Evolutionary conservation across 2,113 vertebrate species (phyloP).

Genomic region (Gracilinanus agilis): DNA sequence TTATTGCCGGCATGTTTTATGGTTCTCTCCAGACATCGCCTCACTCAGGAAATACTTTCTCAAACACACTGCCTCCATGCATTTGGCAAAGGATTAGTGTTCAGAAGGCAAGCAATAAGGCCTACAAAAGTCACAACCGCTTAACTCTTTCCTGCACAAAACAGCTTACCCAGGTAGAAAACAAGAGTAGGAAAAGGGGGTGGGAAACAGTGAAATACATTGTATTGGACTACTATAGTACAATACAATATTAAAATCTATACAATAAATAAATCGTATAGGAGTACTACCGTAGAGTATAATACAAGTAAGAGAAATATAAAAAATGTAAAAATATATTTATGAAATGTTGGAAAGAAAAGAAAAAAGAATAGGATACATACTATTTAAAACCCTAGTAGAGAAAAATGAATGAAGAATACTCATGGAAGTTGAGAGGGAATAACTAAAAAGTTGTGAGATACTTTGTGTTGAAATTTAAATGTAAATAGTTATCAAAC

Average conservation of each 20-base stretch:
- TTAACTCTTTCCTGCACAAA: background rate
- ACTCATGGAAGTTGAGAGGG: background rate
- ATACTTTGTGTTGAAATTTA: background rate
- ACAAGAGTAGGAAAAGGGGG: background rate
- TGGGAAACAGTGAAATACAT: background rate
- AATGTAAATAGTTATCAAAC: background rate
- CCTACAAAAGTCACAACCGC: background rate
- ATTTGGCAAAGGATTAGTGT: constrained; percentile 8
- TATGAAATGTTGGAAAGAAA: background rate
- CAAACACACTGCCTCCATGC: constrained; percentile 10
- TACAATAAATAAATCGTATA: background rate
- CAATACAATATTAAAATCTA: too few relatives aligned
- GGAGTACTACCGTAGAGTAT: background rate
- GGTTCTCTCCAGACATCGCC: constrained; percentile 42
- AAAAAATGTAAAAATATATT: background rate
- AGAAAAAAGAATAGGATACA: background rate
- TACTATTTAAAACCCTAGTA: background rate
- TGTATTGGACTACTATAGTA: too few relatives aligned
- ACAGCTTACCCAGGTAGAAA: background rate
- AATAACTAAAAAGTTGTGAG: background rate
- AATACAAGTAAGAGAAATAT: background rate
- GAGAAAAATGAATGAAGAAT: background rate
- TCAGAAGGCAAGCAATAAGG: constrained; percentile 21
- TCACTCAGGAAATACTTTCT: constrained; percentile 55
- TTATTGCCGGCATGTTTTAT: constrained; percentile 38